These are phyloP conservation scores for Orthonyx spaldingii DNA, from an alignment of 2,113 vertebrate species.

Conservation along the genomic window DNA sequence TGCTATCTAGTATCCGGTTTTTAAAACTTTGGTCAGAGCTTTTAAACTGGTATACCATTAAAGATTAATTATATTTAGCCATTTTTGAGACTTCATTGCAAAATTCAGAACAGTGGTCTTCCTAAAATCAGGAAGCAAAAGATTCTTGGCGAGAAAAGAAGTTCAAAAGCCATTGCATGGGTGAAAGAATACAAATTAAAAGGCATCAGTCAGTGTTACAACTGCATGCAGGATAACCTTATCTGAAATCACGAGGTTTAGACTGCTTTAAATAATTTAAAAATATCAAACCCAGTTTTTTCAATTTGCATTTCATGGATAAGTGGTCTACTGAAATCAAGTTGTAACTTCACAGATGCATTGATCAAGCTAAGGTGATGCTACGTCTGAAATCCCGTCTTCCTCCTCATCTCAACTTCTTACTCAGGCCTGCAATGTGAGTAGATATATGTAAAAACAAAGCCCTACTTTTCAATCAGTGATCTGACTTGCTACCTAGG, in stretches of 20 bases:
- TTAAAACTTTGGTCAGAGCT: not conserved
- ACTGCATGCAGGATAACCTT: not conserved
- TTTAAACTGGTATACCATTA: not conserved
- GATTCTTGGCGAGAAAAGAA: not conserved
- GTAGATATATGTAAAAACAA: not conserved
- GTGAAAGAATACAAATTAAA: constrained; percentile 5
- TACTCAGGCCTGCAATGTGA: not conserved
- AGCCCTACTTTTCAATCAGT: not conserved
- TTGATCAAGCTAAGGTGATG: not conserved
- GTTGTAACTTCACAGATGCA: not conserved
- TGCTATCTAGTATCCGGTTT: not conserved
- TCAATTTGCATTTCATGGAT: not conserved
- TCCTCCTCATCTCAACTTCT: not conserved
- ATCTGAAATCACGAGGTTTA: not conserved
- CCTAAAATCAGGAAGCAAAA: not conserved
- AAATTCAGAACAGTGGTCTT: not conserved
- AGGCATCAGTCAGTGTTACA: not conserved
- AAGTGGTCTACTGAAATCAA: not conserved
- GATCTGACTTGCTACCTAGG: not conserved
- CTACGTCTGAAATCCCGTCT: not conserved
- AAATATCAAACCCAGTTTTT: not conserved
- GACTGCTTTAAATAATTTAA: not conserved
- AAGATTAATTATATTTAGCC: not conserved
- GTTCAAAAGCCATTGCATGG: not conserved
- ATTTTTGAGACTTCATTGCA: not conserved